Evolutionary conservation across 2,113 vertebrate species (phyloP), one percentile per base, ranked within the genome.

Genomic region (Malurus melanocephalus): DNA sequence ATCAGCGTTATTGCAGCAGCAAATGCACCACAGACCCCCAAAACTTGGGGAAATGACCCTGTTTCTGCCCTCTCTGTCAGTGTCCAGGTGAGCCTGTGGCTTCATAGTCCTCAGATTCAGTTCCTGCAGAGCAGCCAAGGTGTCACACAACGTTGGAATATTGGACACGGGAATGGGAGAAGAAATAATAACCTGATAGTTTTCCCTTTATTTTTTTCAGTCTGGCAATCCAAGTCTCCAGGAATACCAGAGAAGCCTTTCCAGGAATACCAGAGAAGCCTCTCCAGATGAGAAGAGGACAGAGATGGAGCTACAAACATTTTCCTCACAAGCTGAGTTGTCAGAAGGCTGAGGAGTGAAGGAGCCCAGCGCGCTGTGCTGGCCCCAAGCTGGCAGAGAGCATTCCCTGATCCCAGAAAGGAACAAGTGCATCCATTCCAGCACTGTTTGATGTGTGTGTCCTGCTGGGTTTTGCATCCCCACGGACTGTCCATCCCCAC

Each of bases 161-260:
- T 21, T 1, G 1, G 18, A 26, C 27, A 23, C 43, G 68, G 42
- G 22, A 81, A 51, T 24, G 45, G 62, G 49, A 65, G 62, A 42
- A 72, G 42, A 71, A 64, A 68, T 51, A 69, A 87, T 7, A 42
- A 43, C 59, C 61, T 61, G 13, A 65, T 60, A 30, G 32, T 55
- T 87, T 83, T 52, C 28, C 19, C 16, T 91, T 80, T 74, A 4
- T 38, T 82, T 85, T 93, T 93, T 93, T 72, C 82, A 85, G 43
- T 42, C 67, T 3, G 7, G 22, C 24, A 61, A 5, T 30, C 38
- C 0, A 1, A 53, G 14, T 57, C 40, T 72, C 45, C 38, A 9
- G 24, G 30, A 77, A 53, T 11, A 59, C n/a, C 64, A 53, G 45
- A 27, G 23, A 55, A 76, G 8, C 28, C 6, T 64, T 43, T 67